Evolutionary conservation across 2,113 vertebrate species (phyloP).

Genomic region (Andinoacara biseriatus): DNA sequence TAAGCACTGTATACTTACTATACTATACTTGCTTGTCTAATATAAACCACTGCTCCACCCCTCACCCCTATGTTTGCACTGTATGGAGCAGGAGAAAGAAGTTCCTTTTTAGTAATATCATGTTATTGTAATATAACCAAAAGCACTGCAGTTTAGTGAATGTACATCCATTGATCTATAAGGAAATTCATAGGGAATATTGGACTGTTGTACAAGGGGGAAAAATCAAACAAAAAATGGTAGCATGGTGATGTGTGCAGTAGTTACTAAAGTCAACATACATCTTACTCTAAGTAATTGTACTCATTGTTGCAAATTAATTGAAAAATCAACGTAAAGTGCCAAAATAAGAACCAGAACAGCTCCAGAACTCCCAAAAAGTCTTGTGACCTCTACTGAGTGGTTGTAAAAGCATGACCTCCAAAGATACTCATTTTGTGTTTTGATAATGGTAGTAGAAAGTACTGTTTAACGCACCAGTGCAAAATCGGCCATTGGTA

Average conservation of each 20-base stretch:
- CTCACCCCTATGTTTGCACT: constrained; percentile 4
- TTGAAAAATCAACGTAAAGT: neutral
- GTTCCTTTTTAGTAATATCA: neutral
- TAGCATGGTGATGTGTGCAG: neutral
- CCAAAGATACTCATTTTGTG: neutral
- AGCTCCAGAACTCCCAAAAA: neutral
- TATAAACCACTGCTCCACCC: neutral
- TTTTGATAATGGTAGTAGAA: neutral
- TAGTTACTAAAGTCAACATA: neutral
- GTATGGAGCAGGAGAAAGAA: neutral
- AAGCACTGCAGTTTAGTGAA: neutral
- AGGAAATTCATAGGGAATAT: neutral
- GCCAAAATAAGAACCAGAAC: neutral
- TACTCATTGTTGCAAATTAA: neutral
- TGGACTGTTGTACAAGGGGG: neutral
- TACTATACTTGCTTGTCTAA: neutral
- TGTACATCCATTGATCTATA: neutral
- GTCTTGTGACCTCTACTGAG: neutral
- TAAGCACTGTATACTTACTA: neutral
- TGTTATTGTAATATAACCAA: neutral
- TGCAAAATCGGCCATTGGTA: neutral
- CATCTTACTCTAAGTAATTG: neutral
- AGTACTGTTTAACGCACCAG: neutral
- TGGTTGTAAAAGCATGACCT: neutral
- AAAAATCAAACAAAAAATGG: too few species aligned